These are phyloP conservation scores for Agrilus planipennis DNA, from an alignment of 1,140 invertebrate species.

Conservation along the genomic window DNA sequence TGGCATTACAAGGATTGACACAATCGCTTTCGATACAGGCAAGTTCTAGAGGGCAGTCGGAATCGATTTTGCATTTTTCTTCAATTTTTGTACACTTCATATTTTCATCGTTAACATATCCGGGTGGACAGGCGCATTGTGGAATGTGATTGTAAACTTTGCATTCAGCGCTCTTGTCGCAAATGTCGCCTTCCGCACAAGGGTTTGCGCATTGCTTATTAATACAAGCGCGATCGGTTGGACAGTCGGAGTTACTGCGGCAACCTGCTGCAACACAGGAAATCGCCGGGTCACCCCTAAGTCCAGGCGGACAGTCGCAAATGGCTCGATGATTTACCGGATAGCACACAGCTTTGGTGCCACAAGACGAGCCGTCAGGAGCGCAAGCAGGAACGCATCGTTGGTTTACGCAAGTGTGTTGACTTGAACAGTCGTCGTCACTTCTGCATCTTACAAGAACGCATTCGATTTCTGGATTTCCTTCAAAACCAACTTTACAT, in stretches of 20 bases:
- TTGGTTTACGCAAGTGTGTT: conserved; percentile 64
- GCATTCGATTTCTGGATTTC: conserved; percentile 68
- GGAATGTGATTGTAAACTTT: conserved; percentile 61
- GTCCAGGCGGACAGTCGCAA: conserved; percentile 69
- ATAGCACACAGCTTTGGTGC: conserved; percentile 51
- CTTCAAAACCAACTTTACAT: conserved; percentile 66
- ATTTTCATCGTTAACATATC: conserved; percentile 53
- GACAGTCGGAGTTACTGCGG: conserved; percentile 62
- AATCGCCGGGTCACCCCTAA: conserved; percentile 65
- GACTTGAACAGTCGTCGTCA: conserved; percentile 61
- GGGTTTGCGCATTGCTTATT: conserved; percentile 69
- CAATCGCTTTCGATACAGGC: conserved; percentile 73
- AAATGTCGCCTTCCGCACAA: conserved; percentile 52
- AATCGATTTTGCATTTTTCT: conserved; percentile 58
- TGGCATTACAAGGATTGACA: conserved; percentile 69
- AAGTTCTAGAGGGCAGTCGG: conserved; percentile 68
- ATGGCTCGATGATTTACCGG: conserved; percentile 66
- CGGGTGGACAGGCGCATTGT: conserved; percentile 67
- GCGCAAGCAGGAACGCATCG: conserved; percentile 68
- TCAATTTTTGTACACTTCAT: conserved; percentile 51
- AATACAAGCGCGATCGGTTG: conserved; percentile 60
- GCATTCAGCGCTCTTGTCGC: conserved; percentile 58
- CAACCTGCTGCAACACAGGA: conserved; percentile 66
- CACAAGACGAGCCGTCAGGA: conserved; percentile 38
- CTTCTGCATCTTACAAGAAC: conserved; percentile 57